Evolutionary conservation across 92 coral and sea anemone genomes (phyloP), one percentile per base, ranked within the genome.

Genomic region (Nematostella vectensis): DNA sequence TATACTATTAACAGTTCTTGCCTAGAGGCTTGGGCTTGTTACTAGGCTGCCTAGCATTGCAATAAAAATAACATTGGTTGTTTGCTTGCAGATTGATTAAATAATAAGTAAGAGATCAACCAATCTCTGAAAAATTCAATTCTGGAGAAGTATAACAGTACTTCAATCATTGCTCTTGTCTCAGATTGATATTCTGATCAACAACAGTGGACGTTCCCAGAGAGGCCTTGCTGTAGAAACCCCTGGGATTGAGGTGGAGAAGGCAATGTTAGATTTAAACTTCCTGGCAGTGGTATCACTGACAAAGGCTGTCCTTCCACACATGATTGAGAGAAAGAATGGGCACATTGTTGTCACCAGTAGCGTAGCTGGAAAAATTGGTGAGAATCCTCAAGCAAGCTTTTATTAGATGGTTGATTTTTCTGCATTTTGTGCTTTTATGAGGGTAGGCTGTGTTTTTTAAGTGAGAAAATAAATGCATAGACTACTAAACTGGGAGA

Each of bases 161-260:
- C n/a, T n/a, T n/a, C n/a, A n/a, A n/a, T n/a, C n/a, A n/a, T n/a
- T n/a, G n/a, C n/a, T 33, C 40, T 6, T 33, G 15, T 31, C 45
- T 43, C 28, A 91, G 98, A 67, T 91, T 59, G 98, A 91, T 70
- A 75, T 91, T 45, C 66, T 91, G 47, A 95, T 91, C 11, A 91
- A 91, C 75, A 91, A 91, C 56, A 83, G 98, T 74, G 98, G 98
- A 0, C 67, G 98, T 24, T 69, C 87, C 29, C 95, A 85, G 70
- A 81, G 98, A 20, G 78, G 91, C 1, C 60, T 91, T 31, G 95
- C 77, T 19, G 63, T 91, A 49, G 88, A 91, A 33, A 81, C 98
- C 15, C 68, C 82, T 37, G 83, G 76, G 1, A 47, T 91, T 22
- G 80, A 69, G 36, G 95, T 91, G 10, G 95, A 91, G 55, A 59